Conservation (phyloP, 2,113 vertebrate species). For the Pan paniscus region DNA sequence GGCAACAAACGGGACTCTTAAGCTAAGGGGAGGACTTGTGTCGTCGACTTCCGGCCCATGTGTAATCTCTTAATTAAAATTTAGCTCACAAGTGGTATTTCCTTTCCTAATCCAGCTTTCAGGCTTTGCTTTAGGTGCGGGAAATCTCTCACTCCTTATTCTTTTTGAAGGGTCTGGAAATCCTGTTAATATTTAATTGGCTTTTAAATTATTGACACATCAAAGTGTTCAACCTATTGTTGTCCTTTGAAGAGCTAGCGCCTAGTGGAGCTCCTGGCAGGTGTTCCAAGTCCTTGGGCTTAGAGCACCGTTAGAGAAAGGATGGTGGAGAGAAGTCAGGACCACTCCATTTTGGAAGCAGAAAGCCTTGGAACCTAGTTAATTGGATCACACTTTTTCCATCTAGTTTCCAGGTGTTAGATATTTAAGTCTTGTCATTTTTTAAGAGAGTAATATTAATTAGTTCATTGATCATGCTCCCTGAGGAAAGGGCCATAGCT, state of each 20-base stretch:
- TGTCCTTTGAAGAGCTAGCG: slow-evolving; percentile 79
- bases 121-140: slow-evolving; percentile 57
- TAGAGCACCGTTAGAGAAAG: not conserved
- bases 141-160: slow-evolving; percentile 9
- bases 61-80: slow-evolving; percentile 59
- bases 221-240: slow-evolving; percentile 74
- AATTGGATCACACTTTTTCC: not conserved
- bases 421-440: not conserved
- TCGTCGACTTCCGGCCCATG: not conserved
- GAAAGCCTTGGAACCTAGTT: not conserved
- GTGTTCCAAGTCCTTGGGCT: not conserved
- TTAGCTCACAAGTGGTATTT: slow-evolving; percentile 36
- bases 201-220: slow-evolving; percentile 83
- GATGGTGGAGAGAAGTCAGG: not conserved
- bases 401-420: not conserved
- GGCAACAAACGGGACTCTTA: not conserved
- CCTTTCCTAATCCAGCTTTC: slow-evolving; percentile 65
- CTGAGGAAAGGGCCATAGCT: not conserved
- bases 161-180: slow-evolving; percentile 61
- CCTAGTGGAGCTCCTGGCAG: slow-evolving; percentile 54
- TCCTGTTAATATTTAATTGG: slow-evolving; percentile 83
- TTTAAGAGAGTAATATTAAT: not conserved
- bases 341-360: not conserved
- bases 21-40: not conserved
- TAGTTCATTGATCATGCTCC: not conserved